Evolutionary conservation across 2,797 vertebrate genomes (phyloP).

Genomic region (Halcyon smyrnensis): DNA sequence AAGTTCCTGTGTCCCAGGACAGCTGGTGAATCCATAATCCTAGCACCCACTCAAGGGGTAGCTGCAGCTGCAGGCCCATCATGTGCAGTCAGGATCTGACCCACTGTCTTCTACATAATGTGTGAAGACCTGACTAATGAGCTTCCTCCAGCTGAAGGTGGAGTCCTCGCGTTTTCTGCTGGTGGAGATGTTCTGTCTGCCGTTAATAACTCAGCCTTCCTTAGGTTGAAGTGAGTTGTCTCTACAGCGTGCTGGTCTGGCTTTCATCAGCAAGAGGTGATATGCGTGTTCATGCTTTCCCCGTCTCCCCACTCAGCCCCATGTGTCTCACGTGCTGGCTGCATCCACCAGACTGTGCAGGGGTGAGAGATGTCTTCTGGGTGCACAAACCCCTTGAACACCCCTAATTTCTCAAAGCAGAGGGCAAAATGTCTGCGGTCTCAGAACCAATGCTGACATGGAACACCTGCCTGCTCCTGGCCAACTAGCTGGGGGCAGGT

Average conservation of each 20-base stretch:
- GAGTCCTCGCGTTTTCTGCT: background rate
- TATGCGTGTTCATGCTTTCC: background rate
- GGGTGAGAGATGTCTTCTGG: background rate
- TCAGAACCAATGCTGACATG: rapidly evolving
- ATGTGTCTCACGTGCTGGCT: background rate
- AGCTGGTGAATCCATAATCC: background rate
- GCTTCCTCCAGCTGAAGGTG: background rate
- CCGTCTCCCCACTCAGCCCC: background rate
- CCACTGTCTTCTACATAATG: rapidly evolving
- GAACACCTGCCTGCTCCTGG: background rate
- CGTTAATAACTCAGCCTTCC: background rate
- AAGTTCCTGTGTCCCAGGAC: background rate
- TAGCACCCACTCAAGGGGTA: background rate
- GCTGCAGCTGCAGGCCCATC: background rate
- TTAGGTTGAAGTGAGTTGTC: background rate
- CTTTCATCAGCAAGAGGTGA: background rate
- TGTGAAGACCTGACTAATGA: background rate
- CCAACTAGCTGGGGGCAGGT: background rate
- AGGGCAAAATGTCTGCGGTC: rapidly evolving
- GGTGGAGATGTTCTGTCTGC: background rate
- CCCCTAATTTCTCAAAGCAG: background rate
- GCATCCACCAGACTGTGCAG: background rate
- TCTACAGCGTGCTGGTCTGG: background rate
- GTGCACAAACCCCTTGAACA: background rate
- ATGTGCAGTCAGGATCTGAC: background rate